Base-by-base conservation (phyloP, 1,140 invertebrate species). In the Goniozus legneri region DNA sequence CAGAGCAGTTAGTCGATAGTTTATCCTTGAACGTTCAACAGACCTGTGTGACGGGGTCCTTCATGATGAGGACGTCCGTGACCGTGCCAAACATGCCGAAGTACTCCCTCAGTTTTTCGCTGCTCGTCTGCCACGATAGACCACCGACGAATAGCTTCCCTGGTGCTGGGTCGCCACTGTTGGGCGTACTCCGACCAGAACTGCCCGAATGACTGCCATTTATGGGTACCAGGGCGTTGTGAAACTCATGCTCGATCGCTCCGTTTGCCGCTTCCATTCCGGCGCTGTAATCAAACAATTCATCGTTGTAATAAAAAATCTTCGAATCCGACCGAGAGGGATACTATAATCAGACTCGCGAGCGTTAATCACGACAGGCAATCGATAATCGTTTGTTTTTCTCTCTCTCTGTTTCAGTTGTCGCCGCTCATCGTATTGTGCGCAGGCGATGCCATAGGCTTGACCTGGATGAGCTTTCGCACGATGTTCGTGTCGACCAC, bases 31-130 rank as follows among this genome's bases (percentile, higher is more conserved):
- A 39, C 52, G 41, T 44, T 24, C 20, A 55, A 74, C 72, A 76
- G 79, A 93, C 91, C 88, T 93, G 90, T 50, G 91, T 93, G 12
- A 93, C 85, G 2, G 91, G 91, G 78, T 94, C 91, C 80, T 93
- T 94, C 90, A 93, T 93, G 60, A 94, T 92, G 37, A 93, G 83
- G 34, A 93, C 91, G 68, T 94, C 91, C n/a, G 89, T 89, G 47
- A 94, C 90, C 3, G 86, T 85, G 40, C 91, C 91, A 61, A 92
- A 95, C 84, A 92, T 91, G 41, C 87, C 86, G 63, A 95, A 95
- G 67, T 95, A 93, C 56, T 92, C 89, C 58, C 88, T 80, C 6
- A 95, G 80, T 69, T 92, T 93, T 69, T 95, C 91, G 24, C 88
- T 88, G 58, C 88, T 91, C 13, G 91, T 94, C 71, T 92, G 89